Percentiles rank a stretch among this genome's conserved stretches.
Conservation (phyloP, 2,113 vertebrate genomes). For the Stigmatopora argus region DNA sequence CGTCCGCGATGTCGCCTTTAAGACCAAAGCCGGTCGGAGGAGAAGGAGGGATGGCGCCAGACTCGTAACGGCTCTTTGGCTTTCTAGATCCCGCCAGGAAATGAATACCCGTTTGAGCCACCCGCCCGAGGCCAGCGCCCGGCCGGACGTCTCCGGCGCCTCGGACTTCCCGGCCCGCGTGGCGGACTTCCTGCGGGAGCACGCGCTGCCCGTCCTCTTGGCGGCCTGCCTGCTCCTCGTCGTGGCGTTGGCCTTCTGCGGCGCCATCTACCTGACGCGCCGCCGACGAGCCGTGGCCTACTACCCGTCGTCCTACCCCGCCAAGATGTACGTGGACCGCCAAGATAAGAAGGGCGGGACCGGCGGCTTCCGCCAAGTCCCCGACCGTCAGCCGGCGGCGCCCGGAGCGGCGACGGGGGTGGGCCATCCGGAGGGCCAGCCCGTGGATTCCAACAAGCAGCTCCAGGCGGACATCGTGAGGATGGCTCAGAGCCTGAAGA, state of each 20-base stretch:
- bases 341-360: slow-evolving; percentile 75
- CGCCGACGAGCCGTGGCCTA: slow-evolving; percentile 83
- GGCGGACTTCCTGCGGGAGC: slow-evolving; percentile 77
- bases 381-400: slow-evolving; percentile 56
- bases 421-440: slow-evolving; percentile 47
- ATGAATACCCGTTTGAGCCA: slow-evolving; percentile 39
- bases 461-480: slow-evolving; percentile 84
- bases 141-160: slow-evolving; percentile 46
- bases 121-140: slow-evolving; percentile 59
- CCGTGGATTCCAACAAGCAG: slow-evolving; percentile 71
- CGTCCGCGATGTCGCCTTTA: neutral
- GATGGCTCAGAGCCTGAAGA: slow-evolving; percentile 79
- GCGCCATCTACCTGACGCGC: slow-evolving; percentile 74
- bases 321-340: slow-evolving; percentile 87
- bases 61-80: slow-evolving; percentile 8
- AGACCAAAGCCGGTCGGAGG: neutral
- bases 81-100: slow-evolving; percentile 43
- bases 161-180: slow-evolving; percentile 63
- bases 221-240: slow-evolving; percentile 72
- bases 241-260: slow-evolving; percentile 76
- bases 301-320: slow-evolving; percentile 86
- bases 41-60: neutral
- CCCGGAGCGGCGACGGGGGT: neutral
- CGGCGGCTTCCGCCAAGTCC: slow-evolving; percentile 77
- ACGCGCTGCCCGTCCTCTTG: slow-evolving; percentile 79